Evolutionary conservation across 2,888 invertebrate species (phyloP), one percentile per base, ranked within the genome.

Genomic region (Melieria crassipennis): DNA sequence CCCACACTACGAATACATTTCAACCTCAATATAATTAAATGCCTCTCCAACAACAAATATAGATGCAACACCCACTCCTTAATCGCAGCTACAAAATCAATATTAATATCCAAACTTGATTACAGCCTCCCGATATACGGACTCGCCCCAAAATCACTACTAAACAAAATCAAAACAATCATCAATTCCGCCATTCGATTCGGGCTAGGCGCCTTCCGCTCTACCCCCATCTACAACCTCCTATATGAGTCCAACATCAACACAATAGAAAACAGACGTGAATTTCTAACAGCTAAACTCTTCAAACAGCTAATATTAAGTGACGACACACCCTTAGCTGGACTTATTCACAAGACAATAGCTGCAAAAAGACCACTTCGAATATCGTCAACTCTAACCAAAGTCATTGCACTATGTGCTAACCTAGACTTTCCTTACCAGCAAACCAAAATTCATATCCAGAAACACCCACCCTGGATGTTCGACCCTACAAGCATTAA

Each of bases 361-460:
- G 42, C 16, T 30, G 7, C 42, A 13, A 57, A 57, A 13, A 57
- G n/a, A 57, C 7, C 56, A 16, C 56, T 7, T 57, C 16, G 56
- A 57, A 13, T 57, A 30, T 1, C 56, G 42, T 57, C 16, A 5
- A 57, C 16, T n/a, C 56, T 57, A 13, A 57, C 16, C 56, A 57
- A 57, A 57, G 42, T 57, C 16, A 57, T 57, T 7, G 42, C 56
- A 57, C 16, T 42, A 57, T 16, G 16, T 30, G 42, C 16, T 42
- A 42, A 16, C 16, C 42, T 57, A 57, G 56, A 57, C 56, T 30
- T 57, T 57, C 56, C 56, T 30, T 30, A 30, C 56, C 16, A 57
- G 30, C 30, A 30, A 30, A 30, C 30, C 56, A 13, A 57, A 30
- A 57, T 9, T 7, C 16, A 30, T n/a, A 57, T 16, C 56, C 16